phyloP scores from a whole-genome alignment of 2,113 vertebrate genomes.

The Tragelaphus scriptus region DNA sequence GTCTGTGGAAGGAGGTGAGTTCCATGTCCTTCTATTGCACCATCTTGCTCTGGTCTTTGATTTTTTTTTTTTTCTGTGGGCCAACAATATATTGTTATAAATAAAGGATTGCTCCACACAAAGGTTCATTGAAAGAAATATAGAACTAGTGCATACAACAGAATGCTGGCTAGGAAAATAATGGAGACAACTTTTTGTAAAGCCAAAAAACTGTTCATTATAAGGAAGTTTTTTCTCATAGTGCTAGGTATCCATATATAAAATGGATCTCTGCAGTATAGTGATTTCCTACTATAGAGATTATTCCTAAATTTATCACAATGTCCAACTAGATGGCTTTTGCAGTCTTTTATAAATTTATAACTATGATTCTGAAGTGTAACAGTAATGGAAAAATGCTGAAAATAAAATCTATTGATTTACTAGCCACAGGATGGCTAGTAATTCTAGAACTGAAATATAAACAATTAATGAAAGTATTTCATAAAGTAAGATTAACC shows the following conservation, averaged over 20 bases:
- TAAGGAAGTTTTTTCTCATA: not conserved
- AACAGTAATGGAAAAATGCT: not conserved
- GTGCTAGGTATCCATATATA: not conserved
- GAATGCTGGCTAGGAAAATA: not conserved
- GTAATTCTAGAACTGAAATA: conserved; percentile 13
- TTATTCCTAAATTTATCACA: not conserved
- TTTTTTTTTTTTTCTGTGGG: not conserved
- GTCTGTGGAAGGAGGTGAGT: not conserved
- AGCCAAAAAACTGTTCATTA: not conserved
- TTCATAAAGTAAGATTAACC: conserved; percentile 42
- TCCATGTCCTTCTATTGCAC: not conserved
- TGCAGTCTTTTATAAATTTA: not conserved
- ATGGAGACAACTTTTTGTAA: not conserved
- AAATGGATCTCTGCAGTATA: not conserved
- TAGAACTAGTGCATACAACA: not conserved
- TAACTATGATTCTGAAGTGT: not conserved
- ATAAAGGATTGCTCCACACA: not conserved
- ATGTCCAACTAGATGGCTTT: not conserved
- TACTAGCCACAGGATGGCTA: not conserved
- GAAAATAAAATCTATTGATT: not conserved
- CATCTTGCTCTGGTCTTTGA: not conserved
- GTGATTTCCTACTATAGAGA: not conserved
- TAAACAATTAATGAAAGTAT: not conserved
- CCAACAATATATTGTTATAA: not conserved
- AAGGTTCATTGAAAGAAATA: not conserved